Evolutionary conservation across 2,113 vertebrate species (phyloP), one percentile per base, ranked within the genome.

Genomic region (Ctenodactylus gundi): DNA sequence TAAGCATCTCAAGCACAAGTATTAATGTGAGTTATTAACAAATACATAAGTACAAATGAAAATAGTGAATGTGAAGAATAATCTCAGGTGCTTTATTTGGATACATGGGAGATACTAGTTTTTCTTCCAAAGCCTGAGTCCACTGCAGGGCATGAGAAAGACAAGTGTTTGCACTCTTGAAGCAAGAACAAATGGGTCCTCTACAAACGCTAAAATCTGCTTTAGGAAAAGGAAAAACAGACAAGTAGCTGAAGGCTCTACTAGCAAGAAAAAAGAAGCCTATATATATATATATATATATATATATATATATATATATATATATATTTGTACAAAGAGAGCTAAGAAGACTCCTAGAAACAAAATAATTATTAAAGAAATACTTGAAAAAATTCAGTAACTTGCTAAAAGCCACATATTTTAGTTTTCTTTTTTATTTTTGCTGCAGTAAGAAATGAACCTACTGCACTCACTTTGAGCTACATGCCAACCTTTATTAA

Each of bases 71-170:
- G 10, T 34, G 4, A 23, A 75, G 46, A 51, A 34, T 64, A 86
- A 46, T 55, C 25, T 4, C 62, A 17, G 20, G 72, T 3, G 18
- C 13, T 36, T 27, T 75, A n/a, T n/a, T 58, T 60, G 17, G 4
- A 9, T 36, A 1, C 4, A 31, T 27, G 7, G n/a, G 12, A 72
- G 1, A 34, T 13, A 10, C 4, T 4, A 17, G 1, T 14, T 41
- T 44, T 36, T 82, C 39, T 72, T 85, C 34, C 7, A 27, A 23
- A 21, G 17, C 31, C 15, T 27, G 25, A 46, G 36, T 13, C 4
- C 1, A 85, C 4, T 81, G 1, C 25, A 67, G 29, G 8, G 4
- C 2, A 20, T 14, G 44, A 23, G 2, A 46, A 13, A 39, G 23
- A 31, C 2, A 64, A 51, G 9, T 13, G 0, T 1, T 31, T 39